phyloP scores from a whole-genome alignment of 1,140 invertebrate species.

The Drosophila cardini region DNA sequence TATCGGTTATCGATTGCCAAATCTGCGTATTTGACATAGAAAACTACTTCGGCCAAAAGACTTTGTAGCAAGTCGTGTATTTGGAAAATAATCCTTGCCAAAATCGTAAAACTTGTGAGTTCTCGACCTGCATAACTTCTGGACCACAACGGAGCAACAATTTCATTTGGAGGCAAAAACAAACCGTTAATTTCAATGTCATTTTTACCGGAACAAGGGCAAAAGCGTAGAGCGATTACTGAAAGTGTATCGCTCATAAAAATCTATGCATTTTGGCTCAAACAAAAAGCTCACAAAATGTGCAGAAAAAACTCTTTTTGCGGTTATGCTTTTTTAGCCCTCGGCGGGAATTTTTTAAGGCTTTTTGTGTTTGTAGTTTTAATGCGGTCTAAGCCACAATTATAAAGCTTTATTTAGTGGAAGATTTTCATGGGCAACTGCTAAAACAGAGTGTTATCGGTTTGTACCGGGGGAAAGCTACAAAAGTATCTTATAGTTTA shows the following conservation, averaged over 20 bases:
- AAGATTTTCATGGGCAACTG: conserved; percentile 18
- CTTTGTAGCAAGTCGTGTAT: neutral
- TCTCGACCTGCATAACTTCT: conserved; percentile 26
- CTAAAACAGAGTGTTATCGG: neutral
- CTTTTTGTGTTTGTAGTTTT: conserved; percentile 42
- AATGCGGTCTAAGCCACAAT: conserved; percentile 64
- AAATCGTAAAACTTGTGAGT: conserved; percentile 16
- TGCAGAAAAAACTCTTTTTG: conserved; percentile 59
- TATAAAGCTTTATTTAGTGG: conserved; percentile 42
- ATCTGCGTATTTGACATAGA: conserved; percentile 62
- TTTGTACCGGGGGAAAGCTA: neutral
- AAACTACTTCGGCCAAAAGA: conserved; percentile 53
- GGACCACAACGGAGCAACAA: conserved; percentile 35
- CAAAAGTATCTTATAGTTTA: neutral
- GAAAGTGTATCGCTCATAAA: conserved; percentile 50
- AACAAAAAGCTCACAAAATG: conserved; percentile 50
- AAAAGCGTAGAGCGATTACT: conserved; percentile 31
- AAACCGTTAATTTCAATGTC: conserved; percentile 60
- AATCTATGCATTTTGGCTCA: conserved; percentile 47
- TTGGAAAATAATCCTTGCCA: conserved; percentile 2
- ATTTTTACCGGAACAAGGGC: conserved; percentile 42
- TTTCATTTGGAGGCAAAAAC: conserved; percentile 17
- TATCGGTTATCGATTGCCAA: conserved; percentile 46
- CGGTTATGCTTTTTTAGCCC: conserved; percentile 53
- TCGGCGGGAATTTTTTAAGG: neutral